A percentile compares a stretch with the other conserved stretches of the same genome.
Conservation (phyloP, 2,113 vertebrate species). For the Hippolais icterina region DNA sequence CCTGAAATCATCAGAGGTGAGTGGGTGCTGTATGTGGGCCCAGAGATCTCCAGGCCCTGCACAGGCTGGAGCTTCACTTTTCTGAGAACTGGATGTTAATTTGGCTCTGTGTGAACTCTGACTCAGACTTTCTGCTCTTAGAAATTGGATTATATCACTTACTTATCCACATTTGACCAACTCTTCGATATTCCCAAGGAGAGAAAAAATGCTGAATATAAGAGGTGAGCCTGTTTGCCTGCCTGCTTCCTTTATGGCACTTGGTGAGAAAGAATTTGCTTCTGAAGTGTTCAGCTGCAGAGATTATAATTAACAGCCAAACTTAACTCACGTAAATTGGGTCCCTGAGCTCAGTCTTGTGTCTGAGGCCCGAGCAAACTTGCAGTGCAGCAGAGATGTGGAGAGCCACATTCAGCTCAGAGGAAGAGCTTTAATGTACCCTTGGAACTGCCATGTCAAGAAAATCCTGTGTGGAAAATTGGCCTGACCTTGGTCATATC, state of each 20-base stretch:
- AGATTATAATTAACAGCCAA: not conserved
- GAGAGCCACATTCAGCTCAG: not conserved
- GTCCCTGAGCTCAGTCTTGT: not conserved
- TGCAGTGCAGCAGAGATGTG: not conserved
- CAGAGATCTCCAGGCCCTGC: not conserved
- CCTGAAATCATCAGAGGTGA: conserved; percentile 90
- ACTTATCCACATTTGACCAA: conserved; percentile 94
- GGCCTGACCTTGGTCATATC: not conserved
- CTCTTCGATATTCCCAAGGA: conserved; percentile 98
- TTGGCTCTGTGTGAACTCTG: not conserved
- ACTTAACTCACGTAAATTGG: not conserved
- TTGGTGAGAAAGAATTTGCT: not conserved
- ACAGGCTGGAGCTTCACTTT: not conserved
- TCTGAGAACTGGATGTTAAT: not conserved
- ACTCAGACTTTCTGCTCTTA: conserved; percentile 39
- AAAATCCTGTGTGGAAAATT: not conserved
- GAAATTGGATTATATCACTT: conserved; percentile 97
- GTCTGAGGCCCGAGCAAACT: not conserved
- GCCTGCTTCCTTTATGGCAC: not conserved
- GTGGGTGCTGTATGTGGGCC: not conserved
- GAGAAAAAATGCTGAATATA: conserved; percentile 95
- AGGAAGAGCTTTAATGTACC: not conserved
- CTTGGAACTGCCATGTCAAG: not conserved
- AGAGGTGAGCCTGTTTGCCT: conserved; percentile 76
- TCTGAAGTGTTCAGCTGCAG: not conserved